Evolutionary conservation across 2,797 vertebrate species (phyloP), one percentile per base, ranked within the genome.

Genomic region (Emys orbicularis): DNA sequence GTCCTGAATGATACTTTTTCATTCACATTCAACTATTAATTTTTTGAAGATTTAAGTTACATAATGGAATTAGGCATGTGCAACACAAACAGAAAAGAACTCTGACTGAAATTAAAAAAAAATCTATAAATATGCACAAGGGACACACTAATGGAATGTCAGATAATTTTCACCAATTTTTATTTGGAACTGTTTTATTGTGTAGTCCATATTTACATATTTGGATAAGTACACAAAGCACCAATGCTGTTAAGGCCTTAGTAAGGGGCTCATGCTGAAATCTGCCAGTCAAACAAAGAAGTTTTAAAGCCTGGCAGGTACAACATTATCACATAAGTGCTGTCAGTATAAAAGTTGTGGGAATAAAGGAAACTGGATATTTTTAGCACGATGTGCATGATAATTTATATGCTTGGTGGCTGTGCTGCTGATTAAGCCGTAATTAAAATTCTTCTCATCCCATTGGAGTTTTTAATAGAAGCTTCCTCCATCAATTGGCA

Each of bases 351-450:
- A 98, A 97, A 99, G 98, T 99, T 98, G 98, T 98, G 98, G 98
- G 98, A 98, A 99, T 99, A 99, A 99, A 99, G 99, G 98, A 99
- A 98, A 99, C 98, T 99, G 99, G 99, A 99, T 99, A 99, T 99
- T 99, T 99, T 99, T 99, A 99, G 99, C 99, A 99, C 99, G 99
- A 99, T 98, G 99, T 99, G 99, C 99, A 99, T 99, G 99, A 99
- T 99, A 99, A 99, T 99, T 99, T 99, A 99, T 99, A 99, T 99
- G 99, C 99, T 99, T 99, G 99, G 99, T 99, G 99, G 99, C 99
- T 99, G 99, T 99, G 99, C 99, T 99, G 99, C 99, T 99, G 99
- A 99, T 99, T 99, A 99, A 99, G 99, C 99, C 98, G 99, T 99
- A 99, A 99, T 99, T 99, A 99, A 99, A 99, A 99, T 99, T 98